Percentiles rank a stretch among this genome's conserved stretches.
phyloP scores from a whole-genome alignment of 2,797 vertebrate genomes.

The Alectoris magna region DNA sequence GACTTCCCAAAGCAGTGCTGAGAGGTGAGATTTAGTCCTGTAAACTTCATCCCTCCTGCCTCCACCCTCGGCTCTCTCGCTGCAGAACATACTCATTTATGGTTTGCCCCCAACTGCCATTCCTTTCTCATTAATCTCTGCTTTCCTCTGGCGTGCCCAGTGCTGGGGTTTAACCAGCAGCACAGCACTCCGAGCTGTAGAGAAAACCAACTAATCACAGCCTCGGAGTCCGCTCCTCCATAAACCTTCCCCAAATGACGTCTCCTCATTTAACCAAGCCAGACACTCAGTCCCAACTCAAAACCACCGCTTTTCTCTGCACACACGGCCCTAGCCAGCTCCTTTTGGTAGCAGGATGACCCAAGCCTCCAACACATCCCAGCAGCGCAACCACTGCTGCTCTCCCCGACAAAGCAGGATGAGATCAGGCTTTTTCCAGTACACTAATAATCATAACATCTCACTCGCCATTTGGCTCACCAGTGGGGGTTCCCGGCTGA shows the following conservation, averaged over 20 bases:
- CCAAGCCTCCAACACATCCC: fast-evolving
- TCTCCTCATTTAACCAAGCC: neutral
- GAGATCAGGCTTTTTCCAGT: neutral
- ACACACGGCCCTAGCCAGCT: neutral
- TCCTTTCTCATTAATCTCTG: neutral
- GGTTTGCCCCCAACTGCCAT: fast-evolving
- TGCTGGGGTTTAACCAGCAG: neutral
- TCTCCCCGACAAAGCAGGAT: neutral
- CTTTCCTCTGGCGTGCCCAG: neutral
- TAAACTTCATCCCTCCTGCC: slow-evolving; percentile 27
- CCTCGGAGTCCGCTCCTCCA: neutral
- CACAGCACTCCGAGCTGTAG: slow-evolving; percentile 21
- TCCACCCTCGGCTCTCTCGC: neutral
- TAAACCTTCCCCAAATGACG: neutral
- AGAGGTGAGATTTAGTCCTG: slow-evolving; percentile 2
- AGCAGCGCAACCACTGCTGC: neutral
- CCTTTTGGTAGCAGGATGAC: fast-evolving
- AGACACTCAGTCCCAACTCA: neutral
- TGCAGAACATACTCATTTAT: neutral
- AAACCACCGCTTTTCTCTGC: neutral
- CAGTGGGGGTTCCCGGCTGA: slow-evolving; percentile 14
- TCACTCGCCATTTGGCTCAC: slow-evolving; percentile 54
- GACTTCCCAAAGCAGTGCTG: neutral
- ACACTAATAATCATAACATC: slow-evolving; percentile 18
- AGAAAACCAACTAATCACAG: slow-evolving; percentile 4